Conservation (phyloP, 2,113 vertebrate genomes). For the Raja brachyura region DNA sequence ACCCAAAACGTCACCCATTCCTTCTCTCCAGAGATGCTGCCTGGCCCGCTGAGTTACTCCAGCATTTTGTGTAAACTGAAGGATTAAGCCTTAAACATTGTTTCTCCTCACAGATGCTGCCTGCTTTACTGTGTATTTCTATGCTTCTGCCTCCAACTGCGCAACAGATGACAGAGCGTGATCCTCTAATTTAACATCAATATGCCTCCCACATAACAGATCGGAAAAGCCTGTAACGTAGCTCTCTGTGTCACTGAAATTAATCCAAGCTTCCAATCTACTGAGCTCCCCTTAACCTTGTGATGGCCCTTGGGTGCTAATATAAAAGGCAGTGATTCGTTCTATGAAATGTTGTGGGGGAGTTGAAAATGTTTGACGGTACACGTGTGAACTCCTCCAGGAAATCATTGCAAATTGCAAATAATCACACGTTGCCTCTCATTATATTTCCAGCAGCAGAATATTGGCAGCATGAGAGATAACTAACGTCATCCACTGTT, state of each 20-base stretch:
- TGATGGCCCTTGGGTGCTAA: background rate
- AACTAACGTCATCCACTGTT: background rate
- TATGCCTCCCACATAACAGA: background rate
- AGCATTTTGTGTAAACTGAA: too few species aligned
- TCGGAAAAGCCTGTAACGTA: background rate
- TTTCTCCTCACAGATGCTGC: background rate
- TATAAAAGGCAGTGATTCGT: background rate
- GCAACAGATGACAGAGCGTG: too few species aligned
- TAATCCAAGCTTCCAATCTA: background rate
- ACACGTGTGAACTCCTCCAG: background rate
- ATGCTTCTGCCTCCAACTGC: too few species aligned
- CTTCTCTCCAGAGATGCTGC: too few species aligned
- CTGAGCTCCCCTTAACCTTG: background rate
- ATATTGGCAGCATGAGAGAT: background rate
- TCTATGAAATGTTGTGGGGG: background rate
- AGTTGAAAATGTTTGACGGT: background rate
- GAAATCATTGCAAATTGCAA: background rate
- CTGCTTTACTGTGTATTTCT: background rate
- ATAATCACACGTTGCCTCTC: background rate
- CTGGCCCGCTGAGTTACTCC: too few species aligned
- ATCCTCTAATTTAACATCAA: too few species aligned
- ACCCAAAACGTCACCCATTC: too few species aligned
- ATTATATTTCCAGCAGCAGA: background rate
- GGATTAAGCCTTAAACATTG: background rate
- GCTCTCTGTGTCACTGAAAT: background rate